phyloP scores from a whole-genome alignment of 1,140 invertebrate genomes.

The Globodera ellingtonae region DNA sequence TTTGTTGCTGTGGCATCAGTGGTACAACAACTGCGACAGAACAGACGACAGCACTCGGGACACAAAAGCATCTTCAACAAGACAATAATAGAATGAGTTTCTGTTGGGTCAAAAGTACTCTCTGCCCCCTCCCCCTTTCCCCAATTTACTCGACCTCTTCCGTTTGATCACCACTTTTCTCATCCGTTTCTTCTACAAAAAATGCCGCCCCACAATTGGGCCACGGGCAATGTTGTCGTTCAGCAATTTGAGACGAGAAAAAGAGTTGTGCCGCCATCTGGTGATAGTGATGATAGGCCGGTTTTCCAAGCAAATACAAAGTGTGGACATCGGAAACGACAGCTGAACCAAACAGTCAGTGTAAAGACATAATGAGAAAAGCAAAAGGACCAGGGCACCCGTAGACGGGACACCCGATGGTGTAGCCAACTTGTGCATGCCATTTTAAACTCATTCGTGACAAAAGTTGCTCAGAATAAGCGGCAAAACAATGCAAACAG shows the following conservation, averaged over 20 bases:
- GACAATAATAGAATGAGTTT: neutral
- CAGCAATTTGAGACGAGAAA: conserved; percentile 33
- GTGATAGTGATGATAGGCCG: conserved; percentile 38
- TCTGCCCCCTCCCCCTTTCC: neutral
- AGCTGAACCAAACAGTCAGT: conserved; percentile 23
- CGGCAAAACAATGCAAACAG: conserved; percentile 41
- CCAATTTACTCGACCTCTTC: neutral
- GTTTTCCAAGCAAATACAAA: conserved; percentile 40
- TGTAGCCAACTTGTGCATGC: conserved; percentile 36
- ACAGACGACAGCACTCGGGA: conserved; percentile 40
- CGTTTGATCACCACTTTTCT: neutral
- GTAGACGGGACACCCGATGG: conserved; percentile 38
- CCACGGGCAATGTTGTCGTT: conserved; percentile 39
- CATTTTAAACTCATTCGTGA: conserved; percentile 36
- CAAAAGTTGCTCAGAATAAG: conserved; percentile 41
- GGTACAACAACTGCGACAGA: conserved; percentile 24
- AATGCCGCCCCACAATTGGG: conserved; percentile 39
- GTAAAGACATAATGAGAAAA: neutral
- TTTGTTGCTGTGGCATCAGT: neutral
- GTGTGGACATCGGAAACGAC: conserved; percentile 34
- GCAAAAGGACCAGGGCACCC: conserved; percentile 21
- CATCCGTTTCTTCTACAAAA: conserved; percentile 30
- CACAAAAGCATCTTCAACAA: conserved; percentile 21
- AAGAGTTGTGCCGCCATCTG: conserved; percentile 36
- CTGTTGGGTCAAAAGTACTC: neutral